Conservation (phyloP, 2,113 vertebrate species). For the Enhydra lutris region DNA sequence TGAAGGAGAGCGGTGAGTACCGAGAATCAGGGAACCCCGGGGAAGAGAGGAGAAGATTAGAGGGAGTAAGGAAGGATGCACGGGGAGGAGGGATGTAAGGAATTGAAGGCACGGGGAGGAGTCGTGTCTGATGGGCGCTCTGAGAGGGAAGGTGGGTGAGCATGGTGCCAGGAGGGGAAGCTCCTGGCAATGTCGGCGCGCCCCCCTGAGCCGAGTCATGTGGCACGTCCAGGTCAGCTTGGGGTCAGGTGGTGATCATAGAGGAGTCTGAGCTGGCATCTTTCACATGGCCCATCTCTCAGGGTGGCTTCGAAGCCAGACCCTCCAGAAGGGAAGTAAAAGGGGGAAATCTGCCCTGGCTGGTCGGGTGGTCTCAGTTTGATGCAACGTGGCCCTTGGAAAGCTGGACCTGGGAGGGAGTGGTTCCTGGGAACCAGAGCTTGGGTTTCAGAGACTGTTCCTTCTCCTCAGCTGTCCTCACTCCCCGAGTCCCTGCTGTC, state of each 20-base stretch:
- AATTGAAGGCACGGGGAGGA: not conserved
- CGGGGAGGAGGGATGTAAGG: not conserved
- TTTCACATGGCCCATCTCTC: not conserved
- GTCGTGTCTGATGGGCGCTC: not conserved
- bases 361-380: not conserved
- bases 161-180: not conserved
- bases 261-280: not conserved
- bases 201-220: not conserved
- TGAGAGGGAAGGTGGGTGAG: not conserved
- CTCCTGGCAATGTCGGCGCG: accelerated
- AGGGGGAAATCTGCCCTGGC: not conserved
- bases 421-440: not conserved
- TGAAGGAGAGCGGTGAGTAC: slow-evolving; percentile 68
- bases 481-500: slow-evolving; percentile 20
- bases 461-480: slow-evolving; percentile 52
- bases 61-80: not conserved
- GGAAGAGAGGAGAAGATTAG: not conserved
- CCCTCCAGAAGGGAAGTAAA: not conserved
- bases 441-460: not conserved
- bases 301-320: not conserved
- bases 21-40: not conserved
- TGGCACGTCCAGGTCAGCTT: not conserved
- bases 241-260: not conserved
- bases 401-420: not conserved
- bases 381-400: not conserved